Base-by-base conservation (phyloP, 2,113 vertebrate species). In the Podarcis cretensis region DNA sequence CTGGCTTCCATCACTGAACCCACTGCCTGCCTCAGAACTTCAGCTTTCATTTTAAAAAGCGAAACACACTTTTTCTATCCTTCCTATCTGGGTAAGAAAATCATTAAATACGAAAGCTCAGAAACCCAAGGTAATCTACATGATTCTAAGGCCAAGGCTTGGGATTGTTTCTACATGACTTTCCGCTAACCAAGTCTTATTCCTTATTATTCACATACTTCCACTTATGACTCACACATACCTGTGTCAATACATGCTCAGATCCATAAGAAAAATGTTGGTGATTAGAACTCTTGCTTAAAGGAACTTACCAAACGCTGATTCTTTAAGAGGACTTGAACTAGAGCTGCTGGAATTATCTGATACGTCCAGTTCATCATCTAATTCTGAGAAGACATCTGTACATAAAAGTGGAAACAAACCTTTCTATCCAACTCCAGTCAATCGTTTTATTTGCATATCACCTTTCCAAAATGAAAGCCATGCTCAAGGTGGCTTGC, bases 301-400 rank as follows among this genome's bases (percentile, higher is more conserved):
- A 90, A 75, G 73, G 83, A 86, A 57, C 95, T 97, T 97, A 97
- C 96, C 94, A 89, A 94, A 68, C 8, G 92, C 59, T 77, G 94
- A 93, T 16, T 96, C 95, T 91, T 97, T 96, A 84, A 96, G 87
- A 88, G 95, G 86, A 89, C 91, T 96, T 21, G 90, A 94, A 91
- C 82, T 93, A 81, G 95, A 95, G 81, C 85, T 96, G 86, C 91
- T 96, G 0, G 54, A 96, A 71, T 94, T 95, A 81, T 96, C 87
- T 0, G 89, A 84, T 6, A 90, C 0, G 3, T 97, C 96, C 40
- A 92, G 40, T 3, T 97, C 97, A 75, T 96, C 96, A 18, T 96
- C 94, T 12, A 96, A 82, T 90, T 96, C 97, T 78, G 95, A 96
- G 81, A 91, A 96, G 1, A 93, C 43, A 90, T 95, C 96, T 98